A percentile compares a stretch with the other conserved stretches of the same genome.
Evolutionary conservation across 2,888 invertebrate species (phyloP).

Genomic region (Apodemia duryi): DNA sequence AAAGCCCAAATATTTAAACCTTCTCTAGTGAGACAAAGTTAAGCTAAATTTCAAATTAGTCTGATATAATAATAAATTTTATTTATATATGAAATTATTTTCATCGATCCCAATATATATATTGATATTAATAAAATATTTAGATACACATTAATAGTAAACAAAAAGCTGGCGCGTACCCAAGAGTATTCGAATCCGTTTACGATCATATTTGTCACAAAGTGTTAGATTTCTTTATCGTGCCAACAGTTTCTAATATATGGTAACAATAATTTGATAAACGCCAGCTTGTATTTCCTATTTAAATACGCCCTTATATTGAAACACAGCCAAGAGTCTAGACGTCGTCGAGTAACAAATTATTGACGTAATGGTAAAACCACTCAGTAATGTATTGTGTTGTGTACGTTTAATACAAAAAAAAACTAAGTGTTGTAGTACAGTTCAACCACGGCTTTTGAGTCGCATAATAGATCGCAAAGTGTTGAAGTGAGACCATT

Average conservation of each 20-base stretch:
- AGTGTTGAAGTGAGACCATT: conserved; percentile 39
- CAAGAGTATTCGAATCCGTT: not conserved
- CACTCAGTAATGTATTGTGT: conserved; percentile 45
- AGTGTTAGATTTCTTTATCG: conserved; percentile 1
- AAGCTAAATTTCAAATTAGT: no score
- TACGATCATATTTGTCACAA: conserved; percentile 12
- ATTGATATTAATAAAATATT: conserved; percentile 9
- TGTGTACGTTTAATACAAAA: conserved; percentile 31
- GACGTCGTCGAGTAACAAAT: conserved; percentile 44
- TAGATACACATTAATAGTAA: conserved; percentile 9
- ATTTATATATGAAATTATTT: not conserved
- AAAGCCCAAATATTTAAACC: no score
- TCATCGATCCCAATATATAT: conserved; percentile 2
- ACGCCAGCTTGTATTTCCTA: conserved; percentile 21
- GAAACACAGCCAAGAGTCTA: conserved; percentile 61
- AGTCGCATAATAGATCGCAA: not conserved
- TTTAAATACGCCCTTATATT: conserved; percentile 47
- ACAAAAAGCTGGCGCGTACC: conserved; percentile 1
- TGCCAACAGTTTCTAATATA: conserved; percentile 1
- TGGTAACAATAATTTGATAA: conserved; percentile 3
- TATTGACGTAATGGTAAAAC: conserved; percentile 45
- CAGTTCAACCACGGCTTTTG: conserved; percentile 49
- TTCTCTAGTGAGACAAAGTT: not conserved
- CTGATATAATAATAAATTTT: not conserved
- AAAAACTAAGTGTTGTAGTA: conserved; percentile 17